These are phyloP conservation scores for Xiphophorus couchianus DNA, from an alignment of 2,113 vertebrate species.

Conservation along the genomic window DNA sequence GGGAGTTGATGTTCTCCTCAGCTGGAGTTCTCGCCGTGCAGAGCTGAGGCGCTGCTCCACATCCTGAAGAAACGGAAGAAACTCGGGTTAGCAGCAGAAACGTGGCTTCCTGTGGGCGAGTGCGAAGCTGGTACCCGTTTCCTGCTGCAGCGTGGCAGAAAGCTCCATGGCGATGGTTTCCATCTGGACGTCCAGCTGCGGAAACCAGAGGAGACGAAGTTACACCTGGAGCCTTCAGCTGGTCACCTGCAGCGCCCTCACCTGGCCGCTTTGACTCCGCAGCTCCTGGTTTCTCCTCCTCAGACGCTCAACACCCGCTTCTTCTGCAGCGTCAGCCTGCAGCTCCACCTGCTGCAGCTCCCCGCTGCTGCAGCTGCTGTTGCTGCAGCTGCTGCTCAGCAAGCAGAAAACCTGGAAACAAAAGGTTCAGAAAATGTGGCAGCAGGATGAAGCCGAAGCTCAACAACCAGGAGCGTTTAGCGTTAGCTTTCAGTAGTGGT, in stretches of 20 bases:
- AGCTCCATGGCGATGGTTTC: conserved; percentile 38
- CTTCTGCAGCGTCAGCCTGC: not conserved
- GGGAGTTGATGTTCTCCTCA: conserved; percentile 51
- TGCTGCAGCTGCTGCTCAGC: not conserved
- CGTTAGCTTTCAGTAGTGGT: too few relatives aligned
- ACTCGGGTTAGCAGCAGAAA: too few relatives aligned
- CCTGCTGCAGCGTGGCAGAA: rapidly evolving
- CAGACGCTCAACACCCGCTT: not conserved
- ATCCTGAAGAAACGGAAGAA: not conserved
- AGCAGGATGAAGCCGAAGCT: not conserved
- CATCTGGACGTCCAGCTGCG: conserved; percentile 54
- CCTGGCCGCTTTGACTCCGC: conserved; percentile 27
- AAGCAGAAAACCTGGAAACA: not conserved
- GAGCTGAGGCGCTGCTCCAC: conserved; percentile 6
- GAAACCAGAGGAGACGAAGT: not conserved
- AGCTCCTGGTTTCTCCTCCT: conserved; percentile 38
- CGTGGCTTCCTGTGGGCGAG: not conserved
- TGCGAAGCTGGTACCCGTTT: not conserved
- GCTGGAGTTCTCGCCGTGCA: not conserved
- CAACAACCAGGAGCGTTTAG: too few relatives aligned
- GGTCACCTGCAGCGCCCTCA: conserved; percentile 1
- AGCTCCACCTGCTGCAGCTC: too few relatives aligned
- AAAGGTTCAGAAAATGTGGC: not conserved
- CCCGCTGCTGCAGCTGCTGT: too few relatives aligned
- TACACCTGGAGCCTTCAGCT: not conserved